Base-by-base conservation (phyloP, 2,797 vertebrate genomes). In the Gila robusta region DNA sequence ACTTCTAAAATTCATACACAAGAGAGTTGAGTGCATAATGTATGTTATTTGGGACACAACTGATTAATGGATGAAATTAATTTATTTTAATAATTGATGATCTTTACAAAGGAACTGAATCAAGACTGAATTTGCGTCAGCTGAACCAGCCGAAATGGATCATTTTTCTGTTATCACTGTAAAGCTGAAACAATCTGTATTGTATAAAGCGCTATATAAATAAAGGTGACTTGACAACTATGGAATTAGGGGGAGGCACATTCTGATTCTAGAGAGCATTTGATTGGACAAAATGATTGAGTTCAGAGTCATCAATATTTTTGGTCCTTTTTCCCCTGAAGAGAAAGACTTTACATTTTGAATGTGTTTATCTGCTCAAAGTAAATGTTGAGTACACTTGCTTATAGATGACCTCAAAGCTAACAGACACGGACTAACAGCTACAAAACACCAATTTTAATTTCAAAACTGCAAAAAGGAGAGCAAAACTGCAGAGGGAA, bases 401-500 rank as follows among this genome's bases (percentile, higher is more conserved):
- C 5, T 8, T 4, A 54, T 23, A 35, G 52, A 37, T 35, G 19
- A 35, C 54, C 19, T 67, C 62, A 12, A 66, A 67, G 5, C 26
- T 23, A 12, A 44, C 59, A 28, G 39, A 26, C 5, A 17, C 3
- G 12, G 11, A n/a, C 6, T 23, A 5, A 81, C 14, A 35, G 64
- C 26, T 37, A 26, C 66, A 35, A 71, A 69, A 35, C 32, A 37
- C 26, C 11, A 10, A 77, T 77, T 23, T 23, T 47, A 14, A 23
- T 28, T 10, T 41, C 7, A 56, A 28, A 69, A 39, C 26, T 32
- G 64, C 52, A 44, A 59, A 62, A 67, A 66, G 5, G 11, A 64
- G 26, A 73, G 67, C 11, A 85, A 44, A 39, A 62, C 12, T 64
- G 52, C 17, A 62, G 62, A 47, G 64, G 67, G 84, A 87, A 73